Conservation (phyloP, 2,888 invertebrate species). For the Eristalinus aeneus region DNA sequence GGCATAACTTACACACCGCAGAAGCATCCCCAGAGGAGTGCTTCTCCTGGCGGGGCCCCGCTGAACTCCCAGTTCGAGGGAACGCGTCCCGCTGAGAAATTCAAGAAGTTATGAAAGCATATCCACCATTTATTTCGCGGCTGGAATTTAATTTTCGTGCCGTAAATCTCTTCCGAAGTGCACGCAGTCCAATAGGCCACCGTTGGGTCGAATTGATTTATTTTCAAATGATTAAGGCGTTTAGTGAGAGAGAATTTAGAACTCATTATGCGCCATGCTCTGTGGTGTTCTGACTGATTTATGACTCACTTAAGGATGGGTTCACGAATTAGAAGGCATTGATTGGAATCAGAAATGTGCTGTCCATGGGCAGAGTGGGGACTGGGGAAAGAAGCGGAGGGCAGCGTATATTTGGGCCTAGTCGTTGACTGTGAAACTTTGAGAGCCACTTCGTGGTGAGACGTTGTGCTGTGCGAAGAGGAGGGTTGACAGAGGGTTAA, state of each 20-base stretch:
- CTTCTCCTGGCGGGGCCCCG: background rate
- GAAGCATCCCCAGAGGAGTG: background rate
- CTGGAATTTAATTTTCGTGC: constrained; percentile 2
- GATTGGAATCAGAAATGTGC: too few species aligned
- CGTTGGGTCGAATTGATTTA: constrained; percentile 11
- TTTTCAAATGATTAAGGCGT: background rate
- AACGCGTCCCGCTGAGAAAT: constrained; percentile 24
- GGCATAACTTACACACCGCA: background rate
- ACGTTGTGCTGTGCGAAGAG: too few species aligned
- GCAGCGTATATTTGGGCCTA: too few species aligned
- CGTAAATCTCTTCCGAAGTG: background rate
- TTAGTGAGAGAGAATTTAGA: background rate
- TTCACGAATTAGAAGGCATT: too few species aligned
- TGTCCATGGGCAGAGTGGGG: too few species aligned
- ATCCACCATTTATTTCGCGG: constrained; percentile 19
- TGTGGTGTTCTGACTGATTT: background rate
- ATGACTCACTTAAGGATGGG: too few species aligned
- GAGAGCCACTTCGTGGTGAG: too few species aligned
- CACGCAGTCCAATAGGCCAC: constrained; percentile 8
- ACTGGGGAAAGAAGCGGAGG: too few species aligned
- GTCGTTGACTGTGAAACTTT: too few species aligned
- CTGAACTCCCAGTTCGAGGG: background rate
- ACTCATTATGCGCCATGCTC: background rate
- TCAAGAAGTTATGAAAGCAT: constrained; percentile 28
- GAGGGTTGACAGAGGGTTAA: too few species aligned